A percentile compares a stretch with the other conserved stretches of the same genome.
phyloP scores from a whole-genome alignment of 2,113 vertebrate species.

The Columba livia region DNA sequence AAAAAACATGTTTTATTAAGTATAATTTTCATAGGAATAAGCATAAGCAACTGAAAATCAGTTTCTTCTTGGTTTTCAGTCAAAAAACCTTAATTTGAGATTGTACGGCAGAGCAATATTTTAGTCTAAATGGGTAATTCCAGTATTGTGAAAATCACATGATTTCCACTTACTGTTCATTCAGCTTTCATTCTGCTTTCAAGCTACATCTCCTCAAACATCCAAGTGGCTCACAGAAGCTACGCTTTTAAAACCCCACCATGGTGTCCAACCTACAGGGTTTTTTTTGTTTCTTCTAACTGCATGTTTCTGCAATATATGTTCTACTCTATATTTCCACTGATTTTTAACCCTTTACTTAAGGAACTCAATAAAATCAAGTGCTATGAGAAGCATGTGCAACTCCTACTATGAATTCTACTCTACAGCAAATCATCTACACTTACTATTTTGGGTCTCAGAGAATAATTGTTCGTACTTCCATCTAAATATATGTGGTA shows the following conservation, averaged over 20 bases:
- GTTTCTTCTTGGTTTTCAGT: neutral
- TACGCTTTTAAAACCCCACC: neutral
- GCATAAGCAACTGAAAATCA: neutral
- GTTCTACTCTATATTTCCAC: neutral
- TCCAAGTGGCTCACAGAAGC: neutral
- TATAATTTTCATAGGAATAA: neutral
- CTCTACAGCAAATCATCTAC: neutral
- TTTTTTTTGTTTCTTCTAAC: slow-evolving; percentile 14
- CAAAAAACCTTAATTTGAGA: neutral
- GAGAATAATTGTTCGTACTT: neutral
- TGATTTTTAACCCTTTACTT: neutral
- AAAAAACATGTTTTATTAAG: neutral
- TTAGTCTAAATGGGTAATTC: neutral
- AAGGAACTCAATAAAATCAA: neutral
- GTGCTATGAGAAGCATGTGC: neutral
- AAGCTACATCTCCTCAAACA: neutral
- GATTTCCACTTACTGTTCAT: neutral
- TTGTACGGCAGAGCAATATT: neutral
- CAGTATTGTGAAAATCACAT: neutral
- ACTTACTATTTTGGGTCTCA: neutral
- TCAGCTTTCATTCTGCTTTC: neutral
- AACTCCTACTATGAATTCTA: neutral
- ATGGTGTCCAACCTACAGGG: neutral
- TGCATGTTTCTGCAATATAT: slow-evolving; percentile 10
- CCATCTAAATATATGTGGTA: neutral